These are phyloP conservation scores for Melipona quadrifasciata DNA, from an alignment of 1,140 invertebrate genomes.

Conservation along the genomic window DNA sequence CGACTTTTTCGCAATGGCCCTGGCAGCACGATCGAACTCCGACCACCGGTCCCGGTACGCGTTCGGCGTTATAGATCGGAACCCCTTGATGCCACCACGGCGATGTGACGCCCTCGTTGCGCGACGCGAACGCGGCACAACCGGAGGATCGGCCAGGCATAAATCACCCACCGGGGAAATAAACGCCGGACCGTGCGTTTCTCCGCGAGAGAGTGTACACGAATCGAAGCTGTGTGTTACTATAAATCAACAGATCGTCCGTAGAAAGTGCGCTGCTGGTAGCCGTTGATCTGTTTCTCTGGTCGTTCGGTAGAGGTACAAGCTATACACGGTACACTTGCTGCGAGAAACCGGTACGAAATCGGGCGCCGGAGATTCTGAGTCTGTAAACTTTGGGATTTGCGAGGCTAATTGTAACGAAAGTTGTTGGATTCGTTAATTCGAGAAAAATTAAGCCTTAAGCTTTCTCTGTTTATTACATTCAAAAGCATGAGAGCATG, in stretches of 20 bases:
- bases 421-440: too few species aligned
- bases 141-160: slow-evolving; percentile 42
- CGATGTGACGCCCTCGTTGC: slow-evolving; percentile 41
- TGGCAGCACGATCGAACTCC: slow-evolving; percentile 26
- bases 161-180: slow-evolving; percentile 49
- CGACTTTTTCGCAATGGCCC: slow-evolving; percentile 28
- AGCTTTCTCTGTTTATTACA: too few species aligned
- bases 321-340: neutral
- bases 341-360: neutral
- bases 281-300: neutral
- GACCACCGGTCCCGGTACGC: slow-evolving; percentile 41
- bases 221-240: slow-evolving; percentile 30
- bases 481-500: too few species aligned
- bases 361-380: neutral
- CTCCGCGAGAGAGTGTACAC: neutral
- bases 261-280: slow-evolving; percentile 22
- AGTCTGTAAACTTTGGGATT: neutral
- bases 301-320: slow-evolving; percentile 9
- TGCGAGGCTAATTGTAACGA: neutral
- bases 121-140: slow-evolving; percentile 33
- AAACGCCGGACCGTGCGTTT: slow-evolving; percentile 34
- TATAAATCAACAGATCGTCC: slow-evolving; percentile 43
- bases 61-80: slow-evolving; percentile 56
- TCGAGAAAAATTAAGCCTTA: too few species aligned
- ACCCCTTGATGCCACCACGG: slow-evolving; percentile 46